phyloP scores from a whole-genome alignment of 2,888 invertebrate genomes.

The Rhogogaster chlorosoma region DNA sequence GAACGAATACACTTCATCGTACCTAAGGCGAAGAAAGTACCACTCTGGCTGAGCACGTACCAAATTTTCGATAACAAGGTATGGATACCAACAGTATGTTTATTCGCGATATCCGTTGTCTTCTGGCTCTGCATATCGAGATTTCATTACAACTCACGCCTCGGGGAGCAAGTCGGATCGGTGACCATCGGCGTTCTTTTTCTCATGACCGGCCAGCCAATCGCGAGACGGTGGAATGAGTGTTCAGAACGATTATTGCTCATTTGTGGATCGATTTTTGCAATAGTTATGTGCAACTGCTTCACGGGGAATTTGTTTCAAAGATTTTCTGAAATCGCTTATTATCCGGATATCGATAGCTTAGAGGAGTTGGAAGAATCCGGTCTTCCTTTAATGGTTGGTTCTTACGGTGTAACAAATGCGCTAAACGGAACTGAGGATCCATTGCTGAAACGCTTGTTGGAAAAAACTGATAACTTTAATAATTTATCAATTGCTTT shows the following conservation, averaged over 20 bases:
- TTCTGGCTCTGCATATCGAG: conserved; percentile 4
- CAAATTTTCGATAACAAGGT: neutral
- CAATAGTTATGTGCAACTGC: neutral
- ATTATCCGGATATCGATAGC: conserved; percentile 22
- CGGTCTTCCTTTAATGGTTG: neutral
- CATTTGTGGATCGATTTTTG: neutral
- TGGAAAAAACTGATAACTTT: neutral
- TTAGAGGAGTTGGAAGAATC: conserved; percentile 16
- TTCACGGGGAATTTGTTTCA: conserved; percentile 9
- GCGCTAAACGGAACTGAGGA: neutral
- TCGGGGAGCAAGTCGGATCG: neutral
- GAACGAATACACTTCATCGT: neutral
- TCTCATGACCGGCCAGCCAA: neutral
- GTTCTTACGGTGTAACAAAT: neutral
- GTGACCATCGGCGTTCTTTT: conserved; percentile 6
- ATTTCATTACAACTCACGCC: neutral
- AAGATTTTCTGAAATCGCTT: neutral
- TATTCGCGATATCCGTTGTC: neutral
- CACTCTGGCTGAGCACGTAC: conserved; percentile 29
- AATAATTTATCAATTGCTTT: neutral
- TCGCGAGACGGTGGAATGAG: neutral
- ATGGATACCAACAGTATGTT: neutral
- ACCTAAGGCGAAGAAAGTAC: neutral
- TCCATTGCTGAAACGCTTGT: neutral
- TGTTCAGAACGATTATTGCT: conserved; percentile 1